A percentile compares a stretch with the other conserved stretches of the same genome.
Conservation (phyloP, 2,113 vertebrate genomes). For the Dipodomys stephensi region DNA sequence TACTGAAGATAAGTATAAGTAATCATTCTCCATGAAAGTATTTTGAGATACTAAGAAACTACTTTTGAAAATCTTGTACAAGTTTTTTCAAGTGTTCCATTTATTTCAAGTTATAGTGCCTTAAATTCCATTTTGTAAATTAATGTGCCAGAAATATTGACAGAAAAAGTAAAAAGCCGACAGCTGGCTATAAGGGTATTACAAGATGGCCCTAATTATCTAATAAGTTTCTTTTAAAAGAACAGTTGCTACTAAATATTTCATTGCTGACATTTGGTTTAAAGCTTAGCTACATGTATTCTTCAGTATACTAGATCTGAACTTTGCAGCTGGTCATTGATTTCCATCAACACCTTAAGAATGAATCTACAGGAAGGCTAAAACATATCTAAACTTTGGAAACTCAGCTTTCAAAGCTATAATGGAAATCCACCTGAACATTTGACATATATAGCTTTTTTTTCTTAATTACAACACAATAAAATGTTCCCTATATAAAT, state of each 20-base stretch:
- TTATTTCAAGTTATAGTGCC: slow-evolving; percentile 68
- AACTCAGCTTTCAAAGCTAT: slow-evolving; percentile 54
- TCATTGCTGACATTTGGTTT: slow-evolving; percentile 75
- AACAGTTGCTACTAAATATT: slow-evolving; percentile 82
- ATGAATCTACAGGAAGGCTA: slow-evolving; percentile 44
- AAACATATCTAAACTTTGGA: slow-evolving; percentile 61
- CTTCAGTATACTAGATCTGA: slow-evolving; percentile 55
- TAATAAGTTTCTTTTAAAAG: slow-evolving; percentile 82
- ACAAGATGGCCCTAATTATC: slow-evolving; percentile 78
- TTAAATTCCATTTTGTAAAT: slow-evolving; percentile 74
- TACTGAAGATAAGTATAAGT: background rate
- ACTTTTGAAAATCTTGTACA: slow-evolving; percentile 56
- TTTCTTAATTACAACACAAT: slow-evolving; percentile 34
- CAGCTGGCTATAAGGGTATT: slow-evolving; percentile 79
- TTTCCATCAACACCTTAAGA: slow-evolving; percentile 76
- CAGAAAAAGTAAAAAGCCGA: slow-evolving; percentile 79
- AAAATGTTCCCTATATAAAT: slow-evolving; percentile 44
- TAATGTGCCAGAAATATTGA: slow-evolving; percentile 75
- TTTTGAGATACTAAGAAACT: slow-evolving; percentile 43
- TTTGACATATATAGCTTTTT: background rate
- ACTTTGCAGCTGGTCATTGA: slow-evolving; percentile 75
- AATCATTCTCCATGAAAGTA: slow-evolving; percentile 44
- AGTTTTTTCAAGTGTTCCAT: slow-evolving; percentile 58
- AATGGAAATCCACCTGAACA: slow-evolving; percentile 35
- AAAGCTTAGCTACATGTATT: slow-evolving; percentile 62